Evolutionary conservation across 2,888 invertebrate genomes (phyloP).

Genomic region (Orthonevra nobilis): DNA sequence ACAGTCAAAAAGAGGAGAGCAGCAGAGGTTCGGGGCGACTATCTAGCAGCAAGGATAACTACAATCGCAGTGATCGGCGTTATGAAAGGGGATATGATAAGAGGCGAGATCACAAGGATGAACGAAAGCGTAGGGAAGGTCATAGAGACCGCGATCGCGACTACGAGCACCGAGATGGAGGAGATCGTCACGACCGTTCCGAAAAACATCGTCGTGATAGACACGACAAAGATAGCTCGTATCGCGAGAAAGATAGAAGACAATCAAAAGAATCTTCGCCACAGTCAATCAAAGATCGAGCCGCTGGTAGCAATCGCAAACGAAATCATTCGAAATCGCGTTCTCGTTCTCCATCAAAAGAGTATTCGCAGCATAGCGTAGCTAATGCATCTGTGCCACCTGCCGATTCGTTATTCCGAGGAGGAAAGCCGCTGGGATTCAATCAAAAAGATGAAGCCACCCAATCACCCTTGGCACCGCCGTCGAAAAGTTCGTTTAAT

Average conservation of each 20-base stretch:
- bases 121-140: constrained; percentile 65
- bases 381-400: neutral
- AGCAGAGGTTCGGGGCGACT: constrained; percentile 13
- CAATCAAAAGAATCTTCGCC: constrained; percentile 54
- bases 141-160: constrained; percentile 61
- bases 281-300: constrained; percentile 54
- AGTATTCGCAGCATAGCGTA: constrained; percentile 19
- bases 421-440: constrained; percentile 48
- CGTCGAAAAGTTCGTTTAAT: constrained; percentile 56
- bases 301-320: constrained; percentile 19
- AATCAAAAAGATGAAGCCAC: constrained; percentile 20
- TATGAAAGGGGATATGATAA: constrained; percentile 63
- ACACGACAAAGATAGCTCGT: constrained; percentile 73
- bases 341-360: constrained; percentile 46
- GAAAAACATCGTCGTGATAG: constrained; percentile 71
- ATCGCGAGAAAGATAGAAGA: constrained; percentile 60
- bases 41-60: constrained; percentile 25
- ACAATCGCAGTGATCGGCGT: constrained; percentile 47
- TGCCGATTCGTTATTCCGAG: neutral
- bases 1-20: constrained; percentile 33
- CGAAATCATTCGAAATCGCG: constrained; percentile 50
- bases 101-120: constrained; percentile 67
- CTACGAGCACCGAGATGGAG: constrained; percentile 48
- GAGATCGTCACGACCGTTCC: constrained; percentile 58
- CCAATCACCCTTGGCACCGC: constrained; percentile 17